These are phyloP conservation scores for Gambusia holbrooki DNA, from an alignment of 2,113 vertebrate species.

Conservation along the genomic window DNA sequence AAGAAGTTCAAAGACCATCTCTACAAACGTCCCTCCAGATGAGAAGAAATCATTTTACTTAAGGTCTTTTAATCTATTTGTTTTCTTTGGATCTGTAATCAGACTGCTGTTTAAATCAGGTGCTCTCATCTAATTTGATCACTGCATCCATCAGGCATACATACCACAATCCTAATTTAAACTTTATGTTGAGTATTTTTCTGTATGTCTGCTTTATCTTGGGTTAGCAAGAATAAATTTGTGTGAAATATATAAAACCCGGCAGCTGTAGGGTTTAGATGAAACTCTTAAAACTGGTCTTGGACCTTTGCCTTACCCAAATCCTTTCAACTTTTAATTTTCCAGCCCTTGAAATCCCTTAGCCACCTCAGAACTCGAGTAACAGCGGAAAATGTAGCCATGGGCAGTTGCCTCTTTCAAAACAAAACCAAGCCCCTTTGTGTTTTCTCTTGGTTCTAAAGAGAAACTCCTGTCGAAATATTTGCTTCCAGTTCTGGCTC, in stretches of 20 bases:
- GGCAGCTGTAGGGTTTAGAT: not conserved
- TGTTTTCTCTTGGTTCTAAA: slow-evolving; percentile 72
- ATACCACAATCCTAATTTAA: slow-evolving; percentile 9
- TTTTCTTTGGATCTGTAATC: slow-evolving; percentile 19
- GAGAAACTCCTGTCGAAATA: slow-evolving; percentile 40
- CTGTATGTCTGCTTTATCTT: slow-evolving; percentile 7
- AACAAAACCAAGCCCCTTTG: slow-evolving; percentile 63
- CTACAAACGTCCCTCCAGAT: not conserved
- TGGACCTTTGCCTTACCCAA: slow-evolving; percentile 42
- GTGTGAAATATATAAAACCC: not conserved
- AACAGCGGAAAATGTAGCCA: slow-evolving; percentile 59
- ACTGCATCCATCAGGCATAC: slow-evolving; percentile 17
- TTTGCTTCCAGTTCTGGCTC: slow-evolving; percentile 70
- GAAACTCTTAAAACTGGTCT: slow-evolving; percentile 7
- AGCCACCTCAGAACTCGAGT: slow-evolving; percentile 60
- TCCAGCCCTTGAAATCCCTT: slow-evolving; percentile 54
- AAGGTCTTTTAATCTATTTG: slow-evolving; percentile 17
- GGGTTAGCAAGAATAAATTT: not conserved
- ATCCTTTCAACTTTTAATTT: slow-evolving; percentile 37
- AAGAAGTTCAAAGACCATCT: not conserved
- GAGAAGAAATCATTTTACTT: not conserved
- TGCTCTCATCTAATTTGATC: slow-evolving; percentile 8
- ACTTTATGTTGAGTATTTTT: not conserved
- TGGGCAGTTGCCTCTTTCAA: slow-evolving; percentile 42
- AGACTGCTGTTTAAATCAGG: slow-evolving; percentile 14